phyloP scores from a whole-genome alignment of 2,888 invertebrate genomes.

The Diaphora mendica region DNA sequence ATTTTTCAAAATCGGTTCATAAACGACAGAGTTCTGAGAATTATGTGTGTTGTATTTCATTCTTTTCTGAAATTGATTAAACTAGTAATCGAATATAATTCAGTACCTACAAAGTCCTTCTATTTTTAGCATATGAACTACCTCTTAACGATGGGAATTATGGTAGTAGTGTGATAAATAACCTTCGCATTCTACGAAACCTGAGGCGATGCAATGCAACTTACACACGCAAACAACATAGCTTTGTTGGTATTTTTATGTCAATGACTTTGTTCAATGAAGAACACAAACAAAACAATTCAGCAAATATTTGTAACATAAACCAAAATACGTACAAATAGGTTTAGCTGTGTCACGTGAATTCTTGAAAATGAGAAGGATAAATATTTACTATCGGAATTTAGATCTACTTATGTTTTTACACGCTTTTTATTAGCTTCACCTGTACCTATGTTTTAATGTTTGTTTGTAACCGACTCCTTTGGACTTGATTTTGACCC shows the following conservation, averaged over 20 bases:
- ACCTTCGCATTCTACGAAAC: neutral
- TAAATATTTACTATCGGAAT: neutral
- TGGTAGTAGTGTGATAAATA: neutral
- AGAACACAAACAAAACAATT: neutral
- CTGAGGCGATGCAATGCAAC: neutral
- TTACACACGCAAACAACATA: neutral
- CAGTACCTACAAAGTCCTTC: neutral
- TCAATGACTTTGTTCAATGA: conserved; percentile 9
- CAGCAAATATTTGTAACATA: conserved; percentile 15
- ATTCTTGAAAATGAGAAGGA: neutral
- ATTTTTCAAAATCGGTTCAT: too few species aligned
- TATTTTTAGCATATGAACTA: neutral
- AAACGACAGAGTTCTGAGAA: too few species aligned
- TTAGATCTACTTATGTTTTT: too few species aligned
- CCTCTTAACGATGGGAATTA: neutral
- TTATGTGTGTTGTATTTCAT: too few species aligned
- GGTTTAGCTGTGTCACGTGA: neutral
- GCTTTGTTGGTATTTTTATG: conserved; percentile 1
- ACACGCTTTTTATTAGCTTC: too few species aligned
- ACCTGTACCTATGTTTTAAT: too few species aligned
- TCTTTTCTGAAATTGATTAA: too few species aligned
- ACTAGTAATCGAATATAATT: neutral
- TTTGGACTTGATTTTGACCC: too few species aligned
- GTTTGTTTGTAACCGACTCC: too few species aligned
- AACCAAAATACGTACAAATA: conserved; percentile 7